These are phyloP conservation scores for Coregonus ussuriensis DNA, from an alignment of 2,797 vertebrate species.

Conservation along the genomic window DNA sequence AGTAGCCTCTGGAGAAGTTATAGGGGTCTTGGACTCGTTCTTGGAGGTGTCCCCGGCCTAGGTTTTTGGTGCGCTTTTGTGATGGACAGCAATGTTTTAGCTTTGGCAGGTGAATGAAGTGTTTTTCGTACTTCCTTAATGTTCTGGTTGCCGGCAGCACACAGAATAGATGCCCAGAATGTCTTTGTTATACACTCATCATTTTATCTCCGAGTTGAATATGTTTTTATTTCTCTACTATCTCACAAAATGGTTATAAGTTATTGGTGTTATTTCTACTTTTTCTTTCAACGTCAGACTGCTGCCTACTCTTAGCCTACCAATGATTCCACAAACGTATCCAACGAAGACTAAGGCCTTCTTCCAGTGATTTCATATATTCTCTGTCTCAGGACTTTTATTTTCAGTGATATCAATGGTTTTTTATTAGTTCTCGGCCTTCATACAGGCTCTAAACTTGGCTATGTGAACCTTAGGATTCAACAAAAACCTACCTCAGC, in stretches of 20 bases:
- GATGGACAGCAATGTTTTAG: conserved; percentile 36
- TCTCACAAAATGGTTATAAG: conserved; percentile 64
- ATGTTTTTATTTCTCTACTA: no score
- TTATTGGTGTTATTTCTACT: conserved; percentile 67
- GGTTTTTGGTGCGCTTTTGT: conserved; percentile 38
- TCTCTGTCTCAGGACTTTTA: conserved; percentile 90
- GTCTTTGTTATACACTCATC: conserved; percentile 63
- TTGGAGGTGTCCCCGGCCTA: conserved; percentile 44
- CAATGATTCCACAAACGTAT: conserved; percentile 72
- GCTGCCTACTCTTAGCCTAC: conserved; percentile 71
- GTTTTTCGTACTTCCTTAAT: conserved; percentile 44
- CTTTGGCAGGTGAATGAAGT: conserved; percentile 45
- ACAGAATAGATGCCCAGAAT: conserved; percentile 62
- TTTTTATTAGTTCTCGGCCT: conserved; percentile 69
- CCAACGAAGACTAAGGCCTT: conserved; percentile 72
- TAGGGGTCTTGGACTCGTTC: conserved; percentile 58
- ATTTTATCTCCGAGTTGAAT: conserved; percentile 59
- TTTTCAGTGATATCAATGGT: conserved; percentile 70
- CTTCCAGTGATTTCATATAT: conserved; percentile 74
- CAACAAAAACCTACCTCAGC: conserved; percentile 97
- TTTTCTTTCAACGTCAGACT: conserved; percentile 66
- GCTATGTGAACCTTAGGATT: conserved; percentile 75
- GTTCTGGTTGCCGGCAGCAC: conserved; percentile 66
- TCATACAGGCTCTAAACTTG: conserved; percentile 66
- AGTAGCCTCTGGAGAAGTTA: conserved; percentile 42